These are phyloP conservation scores for Drosophila pectinifera DNA, from an alignment of 1,140 invertebrate species.

Conservation along the genomic window DNA sequence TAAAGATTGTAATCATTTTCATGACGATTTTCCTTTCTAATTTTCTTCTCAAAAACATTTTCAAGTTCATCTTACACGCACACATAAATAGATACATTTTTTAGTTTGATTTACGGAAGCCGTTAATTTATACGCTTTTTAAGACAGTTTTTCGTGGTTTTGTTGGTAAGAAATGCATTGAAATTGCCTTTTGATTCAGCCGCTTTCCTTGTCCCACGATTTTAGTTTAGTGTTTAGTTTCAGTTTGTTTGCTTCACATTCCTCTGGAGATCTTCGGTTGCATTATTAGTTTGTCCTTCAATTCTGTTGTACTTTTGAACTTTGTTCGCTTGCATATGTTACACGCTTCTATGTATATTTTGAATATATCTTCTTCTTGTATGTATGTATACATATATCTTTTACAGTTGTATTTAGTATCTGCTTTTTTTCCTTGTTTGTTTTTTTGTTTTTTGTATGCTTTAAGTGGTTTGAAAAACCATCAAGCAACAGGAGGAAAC, in stretches of 20 bases:
- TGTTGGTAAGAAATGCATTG: conserved; percentile 65
- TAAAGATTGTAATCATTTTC: conserved; percentile 58
- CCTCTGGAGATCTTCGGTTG: conserved; percentile 31
- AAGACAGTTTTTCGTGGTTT: conserved; percentile 26
- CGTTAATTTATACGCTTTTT: conserved; percentile 22
- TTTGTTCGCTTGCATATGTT: conserved; percentile 75
- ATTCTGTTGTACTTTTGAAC: conserved; percentile 53
- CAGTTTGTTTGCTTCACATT: conserved; percentile 21
- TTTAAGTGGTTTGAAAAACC: conserved; percentile 84
- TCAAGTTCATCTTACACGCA: conserved; percentile 43
- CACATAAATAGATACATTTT: conserved; percentile 31
- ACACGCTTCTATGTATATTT: conserved; percentile 50
- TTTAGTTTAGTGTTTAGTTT: conserved; percentile 16
- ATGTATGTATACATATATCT: conserved; percentile 39
- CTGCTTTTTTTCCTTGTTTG: conserved; percentile 39
- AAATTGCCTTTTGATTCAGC: conserved; percentile 73
- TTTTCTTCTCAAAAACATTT: conserved; percentile 26
- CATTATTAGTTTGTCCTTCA: conserved; percentile 33
- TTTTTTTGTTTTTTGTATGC: conserved; percentile 46
- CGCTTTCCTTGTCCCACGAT: conserved; percentile 31
- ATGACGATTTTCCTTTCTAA: conserved; percentile 43
- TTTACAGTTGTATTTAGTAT: conserved; percentile 30
- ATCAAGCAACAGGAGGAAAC: conserved; percentile 85
- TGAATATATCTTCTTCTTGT: conserved; percentile 41
- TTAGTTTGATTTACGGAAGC: conserved; percentile 40